Base-by-base conservation (phyloP, 2,888 invertebrate genomes). In the Macrophya alboannulata region DNA sequence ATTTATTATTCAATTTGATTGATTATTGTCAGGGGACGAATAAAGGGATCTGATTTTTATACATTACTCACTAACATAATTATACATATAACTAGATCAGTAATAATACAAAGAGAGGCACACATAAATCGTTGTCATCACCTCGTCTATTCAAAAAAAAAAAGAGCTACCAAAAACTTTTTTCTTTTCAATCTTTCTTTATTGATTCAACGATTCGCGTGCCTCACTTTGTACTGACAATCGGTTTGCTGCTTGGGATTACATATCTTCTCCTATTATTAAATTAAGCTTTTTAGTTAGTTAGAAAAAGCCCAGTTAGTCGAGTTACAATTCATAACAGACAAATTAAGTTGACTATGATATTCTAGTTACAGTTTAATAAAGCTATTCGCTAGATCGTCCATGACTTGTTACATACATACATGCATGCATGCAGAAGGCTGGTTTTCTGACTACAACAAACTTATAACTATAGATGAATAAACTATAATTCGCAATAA, bases 11-110 rank as follows among this genome's bases (percentile, higher is more conserved):
- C 81, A 4, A 40, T 81, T 81, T 81, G 62, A 81, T 81, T 68
- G 37, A 68, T 68, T 81, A 81, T 81, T 81, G 81, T 81, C 81
- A 15, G 81, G 81, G 25, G 62, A 81, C 81, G 81, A 81, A n/a
- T 81, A 40, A 45, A 62, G 81, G 62, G 81, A 31, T 81, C 81
- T 62, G 79, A 48, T 76, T 48, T 45, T 15, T 62, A 62, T 40
- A 71, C n/a, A 40, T 37, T 12, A n/a, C 40, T 40, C 71, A 40
- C 71, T n/a, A 40, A n/a, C 9, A 40, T 17, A 71, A 71, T n/a
- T 55, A 17, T 17, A 55, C n/a, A 17, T 62, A 62, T 25, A 62
- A 62, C 62, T 68, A 68, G 10, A 17, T 21, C 5, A 15, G 15
- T 31, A 37, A 37, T 68, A 31, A 25, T 17, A 68, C 31, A 31